A percentile compares a stretch with the other conserved stretches of the same genome.
phyloP scores from a whole-genome alignment of 2,113 vertebrate genomes.

The Bombycilla garrulus region DNA sequence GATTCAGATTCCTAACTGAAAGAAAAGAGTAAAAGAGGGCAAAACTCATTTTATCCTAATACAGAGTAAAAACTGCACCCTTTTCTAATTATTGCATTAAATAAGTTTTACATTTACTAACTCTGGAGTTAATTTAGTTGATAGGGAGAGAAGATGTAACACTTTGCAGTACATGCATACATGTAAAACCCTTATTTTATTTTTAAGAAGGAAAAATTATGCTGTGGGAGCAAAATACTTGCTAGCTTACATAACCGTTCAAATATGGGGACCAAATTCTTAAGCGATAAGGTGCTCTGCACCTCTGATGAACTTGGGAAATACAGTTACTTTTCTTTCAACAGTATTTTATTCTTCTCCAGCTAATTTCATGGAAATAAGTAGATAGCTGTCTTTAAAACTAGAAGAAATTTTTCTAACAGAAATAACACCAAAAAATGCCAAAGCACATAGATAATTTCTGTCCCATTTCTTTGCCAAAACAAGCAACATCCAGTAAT shows the following conservation, averaged over 20 bases:
- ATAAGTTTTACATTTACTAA: neutral
- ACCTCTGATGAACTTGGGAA: neutral
- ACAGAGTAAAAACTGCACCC: neutral
- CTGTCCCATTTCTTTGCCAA: neutral
- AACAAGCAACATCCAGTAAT: neutral
- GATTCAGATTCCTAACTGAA: neutral
- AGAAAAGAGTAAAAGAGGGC: neutral
- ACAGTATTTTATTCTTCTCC: neutral
- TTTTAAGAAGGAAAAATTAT: neutral
- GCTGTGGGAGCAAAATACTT: neutral
- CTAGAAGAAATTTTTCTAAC: neutral
- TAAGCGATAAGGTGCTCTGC: neutral
- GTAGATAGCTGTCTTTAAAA: neutral
- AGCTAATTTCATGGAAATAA: neutral
- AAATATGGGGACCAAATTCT: neutral
- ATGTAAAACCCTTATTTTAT: neutral
- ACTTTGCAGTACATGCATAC: neutral
- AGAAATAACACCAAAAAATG: neutral
- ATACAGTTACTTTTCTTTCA: neutral
- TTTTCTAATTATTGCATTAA: neutral
- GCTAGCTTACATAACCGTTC: neutral
- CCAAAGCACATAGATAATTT: rapidly evolving
- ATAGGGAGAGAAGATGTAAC: neutral
- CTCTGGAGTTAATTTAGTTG: neutral
- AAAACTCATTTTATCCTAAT: neutral